phyloP scores from a whole-genome alignment of 2,113 vertebrate genomes.

The Hemiprocne comata region DNA sequence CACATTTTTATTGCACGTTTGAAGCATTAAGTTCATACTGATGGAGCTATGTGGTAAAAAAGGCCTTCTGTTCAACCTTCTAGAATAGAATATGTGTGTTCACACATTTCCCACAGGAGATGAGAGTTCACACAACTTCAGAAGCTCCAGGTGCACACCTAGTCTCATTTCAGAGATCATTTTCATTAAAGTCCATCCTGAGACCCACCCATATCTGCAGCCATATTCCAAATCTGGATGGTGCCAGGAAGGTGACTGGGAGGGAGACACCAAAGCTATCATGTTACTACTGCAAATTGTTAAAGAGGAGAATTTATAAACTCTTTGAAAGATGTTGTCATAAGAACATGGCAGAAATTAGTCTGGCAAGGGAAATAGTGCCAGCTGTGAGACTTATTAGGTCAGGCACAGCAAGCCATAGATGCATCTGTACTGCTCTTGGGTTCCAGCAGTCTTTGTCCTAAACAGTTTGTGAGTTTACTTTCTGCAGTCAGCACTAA shows the following conservation, averaged over 20 bases:
- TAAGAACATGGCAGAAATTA: background rate
- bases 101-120: background rate
- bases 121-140: conserved; percentile 21
- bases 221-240: background rate
- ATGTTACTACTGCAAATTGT: background rate
- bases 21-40: conserved; percentile 38
- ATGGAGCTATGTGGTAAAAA: background rate
- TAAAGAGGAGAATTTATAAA: background rate
- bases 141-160: background rate
- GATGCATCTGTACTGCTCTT: background rate
- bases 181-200: background rate
- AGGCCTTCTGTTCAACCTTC: conserved; percentile 46
- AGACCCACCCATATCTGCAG: background rate
- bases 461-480: background rate
- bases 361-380: background rate
- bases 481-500: background rate
- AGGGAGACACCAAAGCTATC: background rate
- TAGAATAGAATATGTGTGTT: conserved; percentile 6
- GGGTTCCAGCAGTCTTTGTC: background rate
- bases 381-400: background rate
- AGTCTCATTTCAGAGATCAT: background rate
- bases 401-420: background rate
- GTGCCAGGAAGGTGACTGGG: background rate
- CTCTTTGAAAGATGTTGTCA: background rate
- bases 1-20: background rate